phyloP scores from a whole-genome alignment of 2,888 invertebrate genomes.

The Philopedon plagiatum region DNA sequence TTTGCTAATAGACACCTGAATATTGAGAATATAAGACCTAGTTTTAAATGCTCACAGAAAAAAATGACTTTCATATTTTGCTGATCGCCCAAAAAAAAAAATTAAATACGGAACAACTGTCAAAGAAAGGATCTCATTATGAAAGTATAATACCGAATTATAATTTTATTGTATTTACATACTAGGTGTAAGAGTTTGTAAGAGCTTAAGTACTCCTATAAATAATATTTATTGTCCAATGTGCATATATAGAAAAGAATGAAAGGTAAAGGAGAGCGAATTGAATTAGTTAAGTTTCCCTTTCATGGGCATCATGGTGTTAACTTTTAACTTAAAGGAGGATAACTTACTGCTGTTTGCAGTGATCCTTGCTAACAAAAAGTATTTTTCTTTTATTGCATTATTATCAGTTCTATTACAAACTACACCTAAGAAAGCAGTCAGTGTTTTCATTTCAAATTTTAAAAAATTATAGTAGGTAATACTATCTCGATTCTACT shows the following conservation, averaged over 20 bases:
- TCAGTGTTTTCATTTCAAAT: too few species aligned
- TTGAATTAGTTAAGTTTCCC: slow-evolving; percentile 43
- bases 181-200: slow-evolving; percentile 15
- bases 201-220: slow-evolving; percentile 21
- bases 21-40: slow-evolving; percentile 1
- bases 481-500: too few species aligned
- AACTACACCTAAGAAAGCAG: too few species aligned
- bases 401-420: too few species aligned
- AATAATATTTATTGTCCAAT: slow-evolving; percentile 27
- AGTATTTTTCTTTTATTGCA: too few species aligned
- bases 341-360: too few species aligned
- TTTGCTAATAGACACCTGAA: background rate
- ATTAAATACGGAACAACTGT: background rate
- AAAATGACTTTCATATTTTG: slow-evolving; percentile 1
- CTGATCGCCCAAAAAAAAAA: background rate
- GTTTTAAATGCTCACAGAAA: background rate
- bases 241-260: slow-evolving; percentile 44
- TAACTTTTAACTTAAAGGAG: too few species aligned
- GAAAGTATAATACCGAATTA: slow-evolving; percentile 6
- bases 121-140: slow-evolving; percentile 11
- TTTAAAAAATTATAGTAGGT: too few species aligned
- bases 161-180: slow-evolving; percentile 18
- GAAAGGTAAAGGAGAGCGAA: slow-evolving; percentile 43
- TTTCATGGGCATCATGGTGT: slow-evolving; percentile 45
- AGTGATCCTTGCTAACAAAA: too few species aligned